These are phyloP conservation scores for rabbit (Oryctolagus cuniculus) DNA, from an alignment of 2,113 vertebrate genomes.

Conservation along the genomic window mOryCun1.1 NC_091433.1:155658001-155658500, in stretches of 20 bases:
- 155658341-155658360: neutral
- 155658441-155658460: conserved; percentile 4
- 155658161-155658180: neutral
- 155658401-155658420: neutral
- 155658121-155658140: neutral
- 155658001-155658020: conserved; percentile 8
- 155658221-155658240: neutral
- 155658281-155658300: neutral
- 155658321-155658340: conserved; percentile 29
- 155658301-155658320: conserved; percentile 14
- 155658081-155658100: neutral
- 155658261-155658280: neutral
- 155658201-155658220: neutral
- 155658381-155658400: conserved; percentile 44
- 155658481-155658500: conserved; percentile 56
- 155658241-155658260: too few relatives aligned
- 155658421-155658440: conserved; percentile 4
- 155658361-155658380: neutral
- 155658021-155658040: neutral
- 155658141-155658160: neutral
- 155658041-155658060: neutral
- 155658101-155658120: conserved; percentile 31
- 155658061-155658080: conserved; percentile 23
- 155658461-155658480: conserved; percentile 25
- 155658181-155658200: conserved; percentile 18